A percentile compares a stretch with the other conserved stretches of the same genome.
phyloP scores from a whole-genome alignment of 2,888 invertebrate genomes.

The Pomacea canaliculata region DNA sequence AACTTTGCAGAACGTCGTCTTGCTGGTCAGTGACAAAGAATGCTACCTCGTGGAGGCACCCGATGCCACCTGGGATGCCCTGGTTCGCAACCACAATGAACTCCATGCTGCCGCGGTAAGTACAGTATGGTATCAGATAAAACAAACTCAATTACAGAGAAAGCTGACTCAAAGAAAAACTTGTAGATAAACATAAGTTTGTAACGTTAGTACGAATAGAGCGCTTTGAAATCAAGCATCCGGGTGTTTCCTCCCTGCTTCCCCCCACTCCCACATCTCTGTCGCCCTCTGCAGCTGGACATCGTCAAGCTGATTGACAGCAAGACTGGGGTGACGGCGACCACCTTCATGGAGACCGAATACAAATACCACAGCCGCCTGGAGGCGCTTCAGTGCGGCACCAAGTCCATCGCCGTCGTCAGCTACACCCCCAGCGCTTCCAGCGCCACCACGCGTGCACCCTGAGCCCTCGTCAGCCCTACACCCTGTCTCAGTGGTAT shows the following conservation, averaged over 20 bases:
- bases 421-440: neutral
- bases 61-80: neutral
- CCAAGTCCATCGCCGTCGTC: neutral
- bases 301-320: neutral
- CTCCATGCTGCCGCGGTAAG: neutral
- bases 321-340: neutral
- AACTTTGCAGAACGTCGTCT: neutral
- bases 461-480: neutral
- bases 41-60: constrained; percentile 3
- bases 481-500: neutral
- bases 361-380: constrained; percentile 9
- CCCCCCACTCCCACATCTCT: too few species aligned
- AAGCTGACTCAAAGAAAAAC: too few species aligned
- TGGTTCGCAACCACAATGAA: neutral
- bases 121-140: neutral
- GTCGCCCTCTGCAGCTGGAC: neutral
- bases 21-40: neutral
- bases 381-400: neutral
- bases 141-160: too few species aligned
- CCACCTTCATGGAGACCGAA: neutral
- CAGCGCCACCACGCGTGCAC: neutral
- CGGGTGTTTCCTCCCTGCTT: too few species aligned
- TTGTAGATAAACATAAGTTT: too few species aligned
- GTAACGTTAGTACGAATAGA: too few species aligned
- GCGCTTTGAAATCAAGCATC: too few species aligned